Evolutionary conservation across 2,888 invertebrate species (phyloP), one percentile per base, ranked within the genome.

Genomic region (Standfussiana lucernea): DNA sequence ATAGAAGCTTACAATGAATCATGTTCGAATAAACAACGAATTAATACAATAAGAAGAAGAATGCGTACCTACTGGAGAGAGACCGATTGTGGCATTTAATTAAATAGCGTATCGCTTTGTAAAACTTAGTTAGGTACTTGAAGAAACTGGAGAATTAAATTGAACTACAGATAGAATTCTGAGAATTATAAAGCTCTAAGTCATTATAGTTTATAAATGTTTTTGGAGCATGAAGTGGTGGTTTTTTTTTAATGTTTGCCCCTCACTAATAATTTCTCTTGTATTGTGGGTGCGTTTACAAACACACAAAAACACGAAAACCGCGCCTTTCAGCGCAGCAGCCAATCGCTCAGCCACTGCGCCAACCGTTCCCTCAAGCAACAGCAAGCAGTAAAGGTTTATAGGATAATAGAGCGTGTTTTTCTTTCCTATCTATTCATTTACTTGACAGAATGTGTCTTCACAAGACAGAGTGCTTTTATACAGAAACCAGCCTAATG

Each of bases 61-160:
- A 75, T 73, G 24, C 66, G 3, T 28, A 28, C 35, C 37, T 28
- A 42, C 53, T 40, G 28, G 2, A 24, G 11, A 47, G 35, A 42
- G 37, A 71, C 40, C 56, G 28, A 75, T 67, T 67, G 70, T 75
- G 59, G 24, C 42, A 4, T 68, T 71, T 69, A 83, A 83, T 82
- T 79, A 83, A 79, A 79, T 70, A 50, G 53, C 11, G 40, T 32
- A 71, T 79, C 50, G 50, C 75, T 75, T 83, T 75, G 53, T 66
- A 56, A 50, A 28, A 71, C 75, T 68, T 45, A 45, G 7, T 78
- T 13, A n/a, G n/a, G 18, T 40, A 40, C 18, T 64, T 72, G 24
- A 61, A 56, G 64, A 40, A 72, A 73, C 68, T 56, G 42, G 2
- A 45, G 45, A 83, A 59, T 64, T 32, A 42, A 50, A 50, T 35